Conservation (phyloP, 2,113 vertebrate species). For the Macrotus californicus region DNA sequence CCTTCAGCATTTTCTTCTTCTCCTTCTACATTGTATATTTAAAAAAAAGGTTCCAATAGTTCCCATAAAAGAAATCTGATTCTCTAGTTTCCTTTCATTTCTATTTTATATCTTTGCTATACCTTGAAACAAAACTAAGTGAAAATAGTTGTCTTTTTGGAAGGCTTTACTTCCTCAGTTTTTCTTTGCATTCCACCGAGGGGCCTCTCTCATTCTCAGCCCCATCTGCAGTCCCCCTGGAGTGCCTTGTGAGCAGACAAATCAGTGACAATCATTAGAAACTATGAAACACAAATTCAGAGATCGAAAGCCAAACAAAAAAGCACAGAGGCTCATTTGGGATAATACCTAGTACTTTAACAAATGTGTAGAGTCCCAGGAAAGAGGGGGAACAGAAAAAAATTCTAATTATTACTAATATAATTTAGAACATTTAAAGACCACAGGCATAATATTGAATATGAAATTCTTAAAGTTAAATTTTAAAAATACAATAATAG, state of each 20-base stretch:
- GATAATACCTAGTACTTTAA: background rate
- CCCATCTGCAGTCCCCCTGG: background rate
- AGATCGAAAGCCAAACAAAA: background rate
- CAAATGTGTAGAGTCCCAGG: background rate
- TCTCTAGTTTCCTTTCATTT: background rate
- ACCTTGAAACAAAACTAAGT: background rate
- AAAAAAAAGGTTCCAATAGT: background rate
- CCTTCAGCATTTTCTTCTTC: background rate
- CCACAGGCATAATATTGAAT: background rate
- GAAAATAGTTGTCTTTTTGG: background rate
- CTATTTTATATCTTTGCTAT: background rate
- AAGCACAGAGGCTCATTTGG: background rate
- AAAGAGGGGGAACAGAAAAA: background rate
- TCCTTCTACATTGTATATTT: background rate
- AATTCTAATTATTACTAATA: background rate
- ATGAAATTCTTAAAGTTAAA: background rate
- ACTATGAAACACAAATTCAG: background rate
- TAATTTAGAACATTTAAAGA: background rate
- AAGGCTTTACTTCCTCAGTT: background rate
- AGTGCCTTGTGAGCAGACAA: background rate
- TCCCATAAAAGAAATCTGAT: background rate
- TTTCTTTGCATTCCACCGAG: background rate
- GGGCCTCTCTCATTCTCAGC: background rate
- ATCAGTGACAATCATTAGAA: background rate
- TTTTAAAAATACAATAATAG: background rate